Evolutionary conservation across 2,888 invertebrate genomes (phyloP).

Genomic region (Apotomis betuletana): DNA sequence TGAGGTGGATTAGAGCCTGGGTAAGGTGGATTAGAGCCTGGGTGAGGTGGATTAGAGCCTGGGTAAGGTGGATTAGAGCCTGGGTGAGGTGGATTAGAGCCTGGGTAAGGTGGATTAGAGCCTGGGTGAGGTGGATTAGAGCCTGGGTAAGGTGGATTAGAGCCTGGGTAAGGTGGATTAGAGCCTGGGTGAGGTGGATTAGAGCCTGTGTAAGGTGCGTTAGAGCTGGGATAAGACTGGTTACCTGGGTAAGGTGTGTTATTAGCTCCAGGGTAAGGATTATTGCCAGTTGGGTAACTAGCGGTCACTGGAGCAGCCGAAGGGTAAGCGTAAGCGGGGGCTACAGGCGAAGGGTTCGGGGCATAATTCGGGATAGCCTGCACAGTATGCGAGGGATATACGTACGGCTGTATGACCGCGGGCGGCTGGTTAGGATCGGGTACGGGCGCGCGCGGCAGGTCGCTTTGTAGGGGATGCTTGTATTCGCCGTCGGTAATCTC

Average conservation of each 20-base stretch:
- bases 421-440: slow-evolving; percentile 47
- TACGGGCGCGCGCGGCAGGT: slow-evolving; percentile 57
- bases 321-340: slow-evolving; percentile 28
- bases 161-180: too few species aligned
- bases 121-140: slow-evolving; percentile 49
- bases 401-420: slow-evolving; percentile 7
- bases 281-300: slow-evolving; percentile 43
- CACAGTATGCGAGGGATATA: slow-evolving; percentile 22
- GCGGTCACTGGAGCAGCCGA: slow-evolving; percentile 27
- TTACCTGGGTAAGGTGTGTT: slow-evolving; percentile 45
- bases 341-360: background rate
- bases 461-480: slow-evolving; percentile 58
- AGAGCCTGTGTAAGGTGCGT: slow-evolving; percentile 48
- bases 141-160: background rate
- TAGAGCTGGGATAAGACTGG: slow-evolving; percentile 43
- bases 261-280: slow-evolving; percentile 44
- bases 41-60: slow-evolving; percentile 36
- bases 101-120: slow-evolving; percentile 40
- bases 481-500: slow-evolving; percentile 49
- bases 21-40: slow-evolving; percentile 42
- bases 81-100: slow-evolving; percentile 45
- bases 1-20: slow-evolving; percentile 48
- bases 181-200: slow-evolving; percentile 38
- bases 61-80: slow-evolving; percentile 49
- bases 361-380: slow-evolving; percentile 6